Evolutionary conservation across 2,888 invertebrate genomes (phyloP).

Genomic region (Plutella xylostella): DNA sequence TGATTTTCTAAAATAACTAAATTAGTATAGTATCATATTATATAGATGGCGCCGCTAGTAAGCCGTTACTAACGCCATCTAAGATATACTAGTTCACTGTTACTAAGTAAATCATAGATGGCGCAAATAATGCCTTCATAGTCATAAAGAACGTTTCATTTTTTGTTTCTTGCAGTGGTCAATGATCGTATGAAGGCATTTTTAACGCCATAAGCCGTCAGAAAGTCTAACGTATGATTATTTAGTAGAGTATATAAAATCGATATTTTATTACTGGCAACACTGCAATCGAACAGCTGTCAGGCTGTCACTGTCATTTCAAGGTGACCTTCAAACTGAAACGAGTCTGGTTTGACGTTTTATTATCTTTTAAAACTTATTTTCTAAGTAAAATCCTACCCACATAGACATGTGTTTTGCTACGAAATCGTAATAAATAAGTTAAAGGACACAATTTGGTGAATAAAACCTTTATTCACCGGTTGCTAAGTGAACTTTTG

Average conservation of each 20-base stretch:
- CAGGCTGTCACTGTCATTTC: conserved; percentile 46
- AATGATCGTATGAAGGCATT: no score
- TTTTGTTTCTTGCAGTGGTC: no score
- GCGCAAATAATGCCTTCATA: no score
- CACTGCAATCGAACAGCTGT: background rate
- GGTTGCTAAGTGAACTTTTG: conserved; percentile 39
- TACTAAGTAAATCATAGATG: no score
- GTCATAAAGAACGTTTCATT: no score
- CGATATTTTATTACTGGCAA: background rate
- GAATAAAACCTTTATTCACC: conserved; percentile 26
- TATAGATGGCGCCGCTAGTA: no score
- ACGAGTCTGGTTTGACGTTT: conserved; percentile 46
- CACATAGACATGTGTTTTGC: conserved; percentile 49
- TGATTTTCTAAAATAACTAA: no score
- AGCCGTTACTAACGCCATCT: no score
- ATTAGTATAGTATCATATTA: no score
- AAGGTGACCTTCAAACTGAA: conserved; percentile 58
- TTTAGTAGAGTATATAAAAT: background rate
- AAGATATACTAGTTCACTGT: no score
- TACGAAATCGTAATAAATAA: conserved; percentile 34
- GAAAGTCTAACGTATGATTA: no score
- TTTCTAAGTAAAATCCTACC: conserved; percentile 56
- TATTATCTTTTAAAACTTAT: conserved; percentile 44
- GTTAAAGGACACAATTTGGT: conserved; percentile 26
- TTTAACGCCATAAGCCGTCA: no score